phyloP scores from a whole-genome alignment of 1,140 invertebrate species.

The Prorops nasuta region DNA sequence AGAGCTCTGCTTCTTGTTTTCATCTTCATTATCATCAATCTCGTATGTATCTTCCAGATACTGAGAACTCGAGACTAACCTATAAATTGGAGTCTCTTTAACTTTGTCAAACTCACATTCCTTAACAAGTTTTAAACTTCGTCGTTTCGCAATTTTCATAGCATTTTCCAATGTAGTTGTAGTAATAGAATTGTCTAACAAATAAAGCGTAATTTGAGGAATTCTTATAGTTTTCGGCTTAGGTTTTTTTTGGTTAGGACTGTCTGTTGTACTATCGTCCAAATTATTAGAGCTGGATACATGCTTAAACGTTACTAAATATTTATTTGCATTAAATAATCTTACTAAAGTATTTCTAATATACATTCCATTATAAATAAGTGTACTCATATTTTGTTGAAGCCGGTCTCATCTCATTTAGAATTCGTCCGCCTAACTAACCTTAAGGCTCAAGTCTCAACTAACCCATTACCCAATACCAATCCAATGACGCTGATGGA shows the following conservation, averaged over 20 bases:
- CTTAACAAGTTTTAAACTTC: background rate
- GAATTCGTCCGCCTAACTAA: too few species aligned
- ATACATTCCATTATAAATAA: too few species aligned
- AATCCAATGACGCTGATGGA: too few species aligned
- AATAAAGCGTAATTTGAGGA: conserved; percentile 14
- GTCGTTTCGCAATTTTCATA: conserved; percentile 10
- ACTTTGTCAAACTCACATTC: background rate
- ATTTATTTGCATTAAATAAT: too few species aligned
- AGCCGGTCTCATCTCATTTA: too few species aligned
- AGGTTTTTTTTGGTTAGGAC: background rate
- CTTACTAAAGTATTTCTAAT: too few species aligned
- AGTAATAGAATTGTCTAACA: background rate
- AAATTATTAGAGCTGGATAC: too few species aligned
- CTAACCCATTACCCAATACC: too few species aligned
- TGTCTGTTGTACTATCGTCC: too few species aligned
- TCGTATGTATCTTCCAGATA: accelerated
- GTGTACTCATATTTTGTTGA: too few species aligned
- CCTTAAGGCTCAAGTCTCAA: too few species aligned
- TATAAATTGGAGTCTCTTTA: background rate
- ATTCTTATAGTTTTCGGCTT: background rate
- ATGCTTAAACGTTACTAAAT: too few species aligned
- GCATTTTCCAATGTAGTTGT: conserved; percentile 4
- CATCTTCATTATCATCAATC: background rate
- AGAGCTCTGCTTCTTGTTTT: background rate
- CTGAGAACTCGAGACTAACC: background rate